Conservation (phyloP, 2,888 invertebrate species). For the Theretra japonica region DNA sequence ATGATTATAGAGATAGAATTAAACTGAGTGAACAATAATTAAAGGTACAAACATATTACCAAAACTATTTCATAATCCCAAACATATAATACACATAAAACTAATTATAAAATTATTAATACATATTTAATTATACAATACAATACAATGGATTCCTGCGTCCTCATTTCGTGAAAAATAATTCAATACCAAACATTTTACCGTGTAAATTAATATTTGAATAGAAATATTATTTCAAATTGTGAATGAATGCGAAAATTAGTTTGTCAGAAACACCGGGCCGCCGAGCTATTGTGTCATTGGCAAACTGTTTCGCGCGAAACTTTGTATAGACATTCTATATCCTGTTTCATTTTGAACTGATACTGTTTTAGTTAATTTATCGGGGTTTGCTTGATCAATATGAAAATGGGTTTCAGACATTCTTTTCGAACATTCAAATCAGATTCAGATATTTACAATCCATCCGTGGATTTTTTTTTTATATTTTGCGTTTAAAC, state of each 20-base stretch:
- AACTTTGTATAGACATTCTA: background rate
- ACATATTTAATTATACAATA: background rate
- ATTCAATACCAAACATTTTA: background rate
- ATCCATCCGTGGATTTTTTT: no score
- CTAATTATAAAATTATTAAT: no score
- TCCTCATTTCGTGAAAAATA: background rate
- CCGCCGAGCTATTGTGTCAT: conserved; percentile 52
- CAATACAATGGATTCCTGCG: background rate
- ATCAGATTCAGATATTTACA: no score
- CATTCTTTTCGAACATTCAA: no score
- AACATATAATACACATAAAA: no score
- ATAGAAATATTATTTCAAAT: conserved; percentile 5
- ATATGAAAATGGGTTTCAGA: background rate
- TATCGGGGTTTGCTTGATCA: background rate
- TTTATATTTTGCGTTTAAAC: no score
- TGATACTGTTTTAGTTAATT: background rate
- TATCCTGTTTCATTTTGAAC: background rate
- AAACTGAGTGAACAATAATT: no score
- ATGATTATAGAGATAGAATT: no score
- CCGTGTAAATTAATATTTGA: conserved; percentile 4
- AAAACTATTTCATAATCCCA: no score
- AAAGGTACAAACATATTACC: no score
- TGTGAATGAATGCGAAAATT: conserved; percentile 44
- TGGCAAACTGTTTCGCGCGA: conserved; percentile 38
- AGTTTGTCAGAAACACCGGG: conserved; percentile 48